Base-by-base conservation (phyloP, 2,888 invertebrate species). In the Dryadula phaetusa region DNA sequence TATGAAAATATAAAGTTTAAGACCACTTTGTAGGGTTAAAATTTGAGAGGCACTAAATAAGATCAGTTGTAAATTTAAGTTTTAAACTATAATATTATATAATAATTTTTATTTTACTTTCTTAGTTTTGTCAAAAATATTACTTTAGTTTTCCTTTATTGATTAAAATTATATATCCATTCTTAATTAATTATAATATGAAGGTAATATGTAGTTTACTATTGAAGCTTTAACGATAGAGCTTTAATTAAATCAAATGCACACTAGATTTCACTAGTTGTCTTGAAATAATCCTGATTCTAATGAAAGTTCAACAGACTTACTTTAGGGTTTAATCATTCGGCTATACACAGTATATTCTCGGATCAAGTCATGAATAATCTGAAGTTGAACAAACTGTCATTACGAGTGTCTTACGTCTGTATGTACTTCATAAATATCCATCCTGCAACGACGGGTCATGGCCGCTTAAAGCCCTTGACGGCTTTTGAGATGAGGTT, bases 381-480 rank as follows among this genome's bases (percentile, higher is more conserved):
- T 68, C 74, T 70, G 67, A 70, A 78, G 77, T 81, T 80, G 79
- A 81, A 80, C 76, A 79, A 79, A 78, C 80, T 76, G 75, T 79
- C 77, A 76, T 78, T 73, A 76, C 71, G 70, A 68, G 66, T 73
- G 72, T 72, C 70, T 77, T 72, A 74, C 65, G 68, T 66, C 70
- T 69, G 66, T 63, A 62, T 66, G 61, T 62, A 66, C 64, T 69
- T 72, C 66, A 69, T 83, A 80, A 58, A 58, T 80, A 85, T 82
- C 79, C 82, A 83, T 75, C 73, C 74, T 68, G 78, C 83, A 80
- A 83, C 79, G 85, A 68, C 84, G 88, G 91, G 92, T 92, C 92
- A 92, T 86, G 92, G 92, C 90, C 91, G 90, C 91, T 88, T 89
- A 85, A 87, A 83, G 91, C 91, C 92, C 91, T 92, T 91, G 92